Evolutionary conservation across 2,888 invertebrate species (phyloP).

Genomic region (Heliconius ismenius): DNA sequence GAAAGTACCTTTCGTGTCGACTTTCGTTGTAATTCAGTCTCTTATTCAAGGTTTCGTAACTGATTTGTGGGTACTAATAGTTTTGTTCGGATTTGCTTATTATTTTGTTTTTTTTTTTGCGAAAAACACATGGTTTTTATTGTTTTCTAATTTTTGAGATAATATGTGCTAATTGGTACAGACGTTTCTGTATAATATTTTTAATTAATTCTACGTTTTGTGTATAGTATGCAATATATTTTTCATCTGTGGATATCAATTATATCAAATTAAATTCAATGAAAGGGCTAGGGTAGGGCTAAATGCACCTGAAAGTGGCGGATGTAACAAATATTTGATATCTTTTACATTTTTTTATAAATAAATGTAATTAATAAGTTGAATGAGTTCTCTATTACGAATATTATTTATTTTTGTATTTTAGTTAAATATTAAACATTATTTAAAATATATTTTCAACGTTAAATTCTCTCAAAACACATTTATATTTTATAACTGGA

Average conservation of each 20-base stretch:
- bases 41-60: constrained; percentile 34
- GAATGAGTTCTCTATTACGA: not conserved
- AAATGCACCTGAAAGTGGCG: too few relatives aligned
- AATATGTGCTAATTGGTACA: not conserved
- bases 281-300: too few relatives aligned
- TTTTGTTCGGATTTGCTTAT: not conserved
- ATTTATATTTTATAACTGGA: constrained; percentile 7
- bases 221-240: too few relatives aligned
- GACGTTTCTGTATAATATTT: too few relatives aligned
- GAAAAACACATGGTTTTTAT: not conserved
- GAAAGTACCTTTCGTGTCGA: constrained; percentile 39
- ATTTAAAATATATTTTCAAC: not conserved
- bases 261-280: too few relatives aligned
- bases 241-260: too few relatives aligned
- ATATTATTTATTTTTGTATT: not conserved
- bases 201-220: too few relatives aligned
- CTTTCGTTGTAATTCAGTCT: constrained; percentile 42
- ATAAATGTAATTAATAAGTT: not conserved
- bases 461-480: not conserved
- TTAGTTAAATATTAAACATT: not conserved
- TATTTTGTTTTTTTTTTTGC: not conserved
- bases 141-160: not conserved
- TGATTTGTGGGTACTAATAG: constrained; percentile 1
- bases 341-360: not conserved
- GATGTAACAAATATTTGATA: not conserved